Percentiles rank a stretch among this genome's conserved stretches.
These are phyloP conservation scores for Bothrops jararaca DNA, from an alignment of 2,113 vertebrate genomes.

Conservation along the genomic window DNA sequence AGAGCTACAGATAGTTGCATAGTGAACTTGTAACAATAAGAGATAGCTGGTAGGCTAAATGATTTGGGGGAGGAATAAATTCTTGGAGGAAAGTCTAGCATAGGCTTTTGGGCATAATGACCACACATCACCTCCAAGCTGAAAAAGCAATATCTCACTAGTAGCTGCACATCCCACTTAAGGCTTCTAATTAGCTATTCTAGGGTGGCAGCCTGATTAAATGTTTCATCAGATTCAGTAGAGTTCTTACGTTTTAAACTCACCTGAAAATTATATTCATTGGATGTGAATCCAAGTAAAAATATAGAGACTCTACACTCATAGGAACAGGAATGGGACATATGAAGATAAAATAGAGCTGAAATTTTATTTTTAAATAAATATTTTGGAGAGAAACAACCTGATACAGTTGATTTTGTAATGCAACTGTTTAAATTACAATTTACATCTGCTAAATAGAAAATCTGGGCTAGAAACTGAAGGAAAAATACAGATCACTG, in stretches of 20 bases:
- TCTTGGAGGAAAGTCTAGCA: background rate
- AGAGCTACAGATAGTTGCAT: background rate
- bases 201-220: background rate
- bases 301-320: background rate
- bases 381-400: background rate
- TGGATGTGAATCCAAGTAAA: background rate
- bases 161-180: background rate
- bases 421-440: background rate
- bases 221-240: background rate
- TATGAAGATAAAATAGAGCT: background rate
- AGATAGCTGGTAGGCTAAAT: background rate
- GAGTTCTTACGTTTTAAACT: background rate
- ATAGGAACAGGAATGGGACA: background rate
- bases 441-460: background rate
- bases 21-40: background rate
- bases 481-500: background rate
- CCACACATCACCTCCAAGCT: background rate
- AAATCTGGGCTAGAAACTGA: background rate
- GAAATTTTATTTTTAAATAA: background rate
- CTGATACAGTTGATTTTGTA: rapidly evolving
- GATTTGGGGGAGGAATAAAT: background rate
- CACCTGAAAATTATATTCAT: background rate
- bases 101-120: background rate
- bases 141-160: too few species aligned
- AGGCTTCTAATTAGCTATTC: background rate